Evolutionary conservation across 2,888 invertebrate species (phyloP).

Genomic region (Pyrgus malvae): DNA sequence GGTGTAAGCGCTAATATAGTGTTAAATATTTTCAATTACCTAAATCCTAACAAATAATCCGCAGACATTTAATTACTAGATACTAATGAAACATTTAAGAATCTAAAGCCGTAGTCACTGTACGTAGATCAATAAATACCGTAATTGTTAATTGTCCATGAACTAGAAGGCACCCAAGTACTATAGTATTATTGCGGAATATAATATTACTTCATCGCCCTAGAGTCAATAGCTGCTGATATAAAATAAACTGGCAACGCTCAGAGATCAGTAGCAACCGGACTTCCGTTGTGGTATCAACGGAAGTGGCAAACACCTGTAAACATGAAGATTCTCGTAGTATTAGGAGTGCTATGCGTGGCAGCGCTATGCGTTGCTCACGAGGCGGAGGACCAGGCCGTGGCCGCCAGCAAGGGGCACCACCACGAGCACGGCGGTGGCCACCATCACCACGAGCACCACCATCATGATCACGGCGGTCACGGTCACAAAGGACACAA

Average conservation of each 20-base stretch:
- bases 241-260: constrained; percentile 66
- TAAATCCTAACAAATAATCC: too few species aligned
- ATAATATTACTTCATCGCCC: constrained; percentile 59
- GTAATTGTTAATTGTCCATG: constrained; percentile 55
- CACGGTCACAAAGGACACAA: constrained; percentile 90
- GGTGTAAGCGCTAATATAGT: too few species aligned
- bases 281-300: constrained; percentile 52
- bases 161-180: constrained; percentile 46
- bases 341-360: constrained; percentile 57
- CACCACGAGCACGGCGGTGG: constrained; percentile 84
- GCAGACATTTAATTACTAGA: too few species aligned
- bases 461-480: constrained; percentile 86
- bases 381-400: constrained; percentile 61
- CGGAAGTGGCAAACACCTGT: constrained; percentile 9
- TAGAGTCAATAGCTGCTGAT: constrained; percentile 56
- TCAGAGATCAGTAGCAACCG: constrained; percentile 68
- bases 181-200: constrained; percentile 62
- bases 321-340: constrained; percentile 52
- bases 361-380: constrained; percentile 56
- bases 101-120: too few species aligned
- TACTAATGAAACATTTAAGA: too few species aligned
- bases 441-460: constrained; percentile 84
- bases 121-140: not conserved
- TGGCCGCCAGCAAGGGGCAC: constrained; percentile 76
- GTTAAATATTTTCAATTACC: too few species aligned